Conservation (phyloP, 2,797 vertebrate genomes). For the Scomberomorus guttatus region DNA sequence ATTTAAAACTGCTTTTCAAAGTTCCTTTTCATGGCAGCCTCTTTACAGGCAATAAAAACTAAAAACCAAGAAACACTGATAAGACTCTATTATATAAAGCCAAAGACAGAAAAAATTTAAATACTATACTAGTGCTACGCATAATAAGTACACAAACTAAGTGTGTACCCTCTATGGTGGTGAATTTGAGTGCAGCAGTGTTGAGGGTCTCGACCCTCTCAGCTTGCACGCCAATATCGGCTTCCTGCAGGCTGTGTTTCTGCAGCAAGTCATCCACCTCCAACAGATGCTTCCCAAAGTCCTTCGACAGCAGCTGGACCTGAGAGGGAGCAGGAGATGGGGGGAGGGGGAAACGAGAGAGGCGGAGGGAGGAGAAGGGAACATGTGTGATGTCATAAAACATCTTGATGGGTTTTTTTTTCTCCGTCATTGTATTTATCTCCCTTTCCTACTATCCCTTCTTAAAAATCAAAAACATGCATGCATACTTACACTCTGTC, state of each 20-base stretch:
- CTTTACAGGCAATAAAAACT: not conserved
- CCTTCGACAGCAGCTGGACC: slow-evolving; percentile 91
- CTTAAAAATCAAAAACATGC: not conserved
- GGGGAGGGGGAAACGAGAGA: no score
- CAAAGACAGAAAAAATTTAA: not conserved
- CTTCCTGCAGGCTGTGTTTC: slow-evolving; percentile 93
- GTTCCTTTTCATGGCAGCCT: not conserved
- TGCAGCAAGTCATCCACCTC: slow-evolving; percentile 96
- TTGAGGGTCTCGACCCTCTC: slow-evolving; percentile 93
- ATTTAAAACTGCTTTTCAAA: not conserved
- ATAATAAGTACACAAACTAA: not conserved
- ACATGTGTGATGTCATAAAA: not conserved
- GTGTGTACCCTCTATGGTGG: slow-evolving; percentile 89
- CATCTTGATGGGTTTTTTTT: not conserved
- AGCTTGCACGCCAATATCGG: slow-evolving; percentile 91
- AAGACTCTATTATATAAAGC: not conserved
- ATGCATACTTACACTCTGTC: not conserved
- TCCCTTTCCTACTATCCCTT: no score
- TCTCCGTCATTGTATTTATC: not conserved
- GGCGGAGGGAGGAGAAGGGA: not conserved
- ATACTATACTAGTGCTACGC: not conserved
- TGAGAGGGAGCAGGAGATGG: slow-evolving; percentile 56
- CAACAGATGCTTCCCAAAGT: slow-evolving; percentile 94
- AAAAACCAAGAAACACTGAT: not conserved
- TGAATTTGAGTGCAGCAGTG: slow-evolving; percentile 90